Base-by-base conservation (phyloP, 2,888 invertebrate genomes). In the Pollenia angustigena region DNA sequence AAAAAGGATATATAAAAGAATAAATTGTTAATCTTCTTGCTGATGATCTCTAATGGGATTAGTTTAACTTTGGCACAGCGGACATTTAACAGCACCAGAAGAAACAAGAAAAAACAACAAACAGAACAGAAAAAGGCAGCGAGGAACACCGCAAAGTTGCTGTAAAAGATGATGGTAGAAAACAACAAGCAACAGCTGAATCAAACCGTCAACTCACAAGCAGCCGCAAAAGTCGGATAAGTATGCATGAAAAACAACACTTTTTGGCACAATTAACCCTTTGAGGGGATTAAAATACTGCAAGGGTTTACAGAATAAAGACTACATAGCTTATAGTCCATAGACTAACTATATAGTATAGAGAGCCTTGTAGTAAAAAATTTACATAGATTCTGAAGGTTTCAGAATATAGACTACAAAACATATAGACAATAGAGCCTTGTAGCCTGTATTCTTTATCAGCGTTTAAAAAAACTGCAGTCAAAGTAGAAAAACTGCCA, bases 11-110 rank as follows among this genome's bases (percentile, higher is more conserved):
- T 23, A 46, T 60, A 69, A 78, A 83, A 58, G 62, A 78, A 83
- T 58, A 81, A 75, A 84, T 79, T 75, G 79, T 80, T 79, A 83
- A 81, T 83, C 80, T 87, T 46, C n/a, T 76, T 81, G 71, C 68
- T 84, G 71, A 68, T 85, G 62, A 85, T 76, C 80, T 76, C 72
- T 81, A 87, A 83, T 87, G 83, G 83, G 76, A 84, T 87, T 84
- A 84, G 87, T 81, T 86, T 23, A 23, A 23, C 23, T 23, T 74
- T 52, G 18, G 23, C 48, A 48, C 50, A 80, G 79, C 74, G 68
- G 68, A 79, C 84, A 74, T 84, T 84, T 58, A 79, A 62, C 75
- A 69, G 58, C 75, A 75, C 58, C 23, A 58, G 50, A 23, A 69
- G 9, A 42, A 46, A 16, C 16, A 50, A n/a, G n/a, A 23, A 18